Conservation (phyloP, 2,113 vertebrate species). For the Psittacara wagleri region DNA sequence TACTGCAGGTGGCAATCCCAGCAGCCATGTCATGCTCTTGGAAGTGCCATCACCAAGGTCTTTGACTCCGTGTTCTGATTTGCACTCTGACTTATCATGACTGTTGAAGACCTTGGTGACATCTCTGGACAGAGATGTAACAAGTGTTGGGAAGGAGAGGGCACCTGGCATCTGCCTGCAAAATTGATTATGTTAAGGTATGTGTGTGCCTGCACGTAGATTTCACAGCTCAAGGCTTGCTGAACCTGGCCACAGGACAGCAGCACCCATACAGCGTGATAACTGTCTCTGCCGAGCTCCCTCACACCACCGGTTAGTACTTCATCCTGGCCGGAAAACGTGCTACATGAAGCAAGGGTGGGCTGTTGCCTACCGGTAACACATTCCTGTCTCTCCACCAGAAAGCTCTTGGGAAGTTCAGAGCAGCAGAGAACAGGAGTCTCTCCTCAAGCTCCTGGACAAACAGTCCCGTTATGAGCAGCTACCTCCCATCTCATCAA, state of each 20-base stretch:
- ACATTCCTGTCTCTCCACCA: background rate
- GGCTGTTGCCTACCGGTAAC: background rate
- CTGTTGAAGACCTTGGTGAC: background rate
- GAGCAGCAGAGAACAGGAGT: background rate
- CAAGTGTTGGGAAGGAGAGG: background rate
- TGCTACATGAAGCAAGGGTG: background rate
- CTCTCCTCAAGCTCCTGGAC: background rate
- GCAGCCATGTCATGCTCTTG: background rate
- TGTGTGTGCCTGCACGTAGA: background rate
- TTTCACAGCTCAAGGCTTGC: background rate
- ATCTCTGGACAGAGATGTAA: slow-evolving; percentile 8
- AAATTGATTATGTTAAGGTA: background rate
- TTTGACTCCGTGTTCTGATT: background rate
- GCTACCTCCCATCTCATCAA: background rate
- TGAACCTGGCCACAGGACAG: background rate
- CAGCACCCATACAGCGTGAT: accelerated
- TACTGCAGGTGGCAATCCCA: background rate
- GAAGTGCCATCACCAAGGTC: background rate
- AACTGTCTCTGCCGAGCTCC: background rate
- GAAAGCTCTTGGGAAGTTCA: background rate
- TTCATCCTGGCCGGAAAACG: background rate
- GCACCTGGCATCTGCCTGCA: background rate
- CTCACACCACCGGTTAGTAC: background rate
- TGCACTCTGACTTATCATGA: background rate
- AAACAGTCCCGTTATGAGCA: background rate